These are phyloP conservation scores for Argentina silus DNA, from an alignment of 2,797 vertebrate species.

Conservation along the genomic window DNA sequence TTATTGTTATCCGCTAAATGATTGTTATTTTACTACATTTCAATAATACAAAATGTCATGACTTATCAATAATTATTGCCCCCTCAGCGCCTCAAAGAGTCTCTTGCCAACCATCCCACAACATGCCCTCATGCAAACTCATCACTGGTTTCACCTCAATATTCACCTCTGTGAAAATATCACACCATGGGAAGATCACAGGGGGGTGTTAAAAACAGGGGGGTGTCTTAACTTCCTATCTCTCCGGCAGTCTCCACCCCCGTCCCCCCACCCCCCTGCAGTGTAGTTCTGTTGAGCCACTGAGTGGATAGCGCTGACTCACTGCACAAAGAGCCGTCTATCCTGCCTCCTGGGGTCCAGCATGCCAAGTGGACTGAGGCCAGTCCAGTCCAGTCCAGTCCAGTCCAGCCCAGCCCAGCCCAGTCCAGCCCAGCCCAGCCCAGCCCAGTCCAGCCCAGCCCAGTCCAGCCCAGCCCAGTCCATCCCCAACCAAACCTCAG, in stretches of 20 bases:
- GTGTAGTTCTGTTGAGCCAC: conserved; percentile 58
- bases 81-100: neutral
- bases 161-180: conserved; percentile 35
- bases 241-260: conserved; percentile 13
- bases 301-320: conserved; percentile 74
- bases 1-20: no score
- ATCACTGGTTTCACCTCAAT: conserved; percentile 2
- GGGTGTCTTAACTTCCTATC: conserved; percentile 41
- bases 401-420: conserved; percentile 13
- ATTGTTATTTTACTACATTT: no score
- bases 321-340: conserved; percentile 52
- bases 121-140: conserved; percentile 6
- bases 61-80: neutral
- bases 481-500: no score
- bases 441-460: no score
- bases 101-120: conserved; percentile 3
- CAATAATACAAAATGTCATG: no score
- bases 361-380: conserved; percentile 49
- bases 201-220: conserved; percentile 32
- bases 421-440: conserved; percentile 13
- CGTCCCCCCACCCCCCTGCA: conserved; percentile 46
- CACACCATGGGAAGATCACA: conserved; percentile 40
- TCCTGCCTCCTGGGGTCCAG: conserved; percentile 43
- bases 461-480: no score
- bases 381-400: conserved; percentile 10